Percentiles rank a stretch among this genome's conserved stretches.
Evolutionary conservation across 2,797 vertebrate genomes (phyloP).

Genomic region (Glossophaga mutica): DNA sequence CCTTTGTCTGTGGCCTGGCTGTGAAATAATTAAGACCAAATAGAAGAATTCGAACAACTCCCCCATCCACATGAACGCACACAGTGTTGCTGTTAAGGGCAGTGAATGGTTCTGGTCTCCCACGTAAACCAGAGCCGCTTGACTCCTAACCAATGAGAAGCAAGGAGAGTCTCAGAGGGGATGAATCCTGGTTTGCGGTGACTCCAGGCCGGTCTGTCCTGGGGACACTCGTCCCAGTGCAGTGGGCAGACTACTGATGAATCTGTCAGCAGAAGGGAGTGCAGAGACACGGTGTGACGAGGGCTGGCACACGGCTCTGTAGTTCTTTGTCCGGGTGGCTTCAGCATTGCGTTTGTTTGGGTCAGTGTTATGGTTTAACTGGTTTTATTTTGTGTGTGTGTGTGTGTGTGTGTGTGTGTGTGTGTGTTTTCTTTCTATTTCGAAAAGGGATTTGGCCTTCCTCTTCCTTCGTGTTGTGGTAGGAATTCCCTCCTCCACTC

Average conservation of each 20-base stretch:
- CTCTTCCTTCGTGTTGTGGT: accelerated
- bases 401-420: not conserved
- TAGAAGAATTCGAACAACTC: not conserved
- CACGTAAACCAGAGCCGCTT: not conserved
- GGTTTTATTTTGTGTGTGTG: not conserved
- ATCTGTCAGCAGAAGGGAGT: too few species aligned
- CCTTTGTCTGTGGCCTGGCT: not conserved
- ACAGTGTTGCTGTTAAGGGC: too few species aligned
- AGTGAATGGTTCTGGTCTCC: too few species aligned
- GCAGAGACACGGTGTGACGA: accelerated
- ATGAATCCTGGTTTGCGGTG: not conserved
- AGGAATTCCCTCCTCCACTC: not conserved
- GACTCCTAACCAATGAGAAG: not conserved
- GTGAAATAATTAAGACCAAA: not conserved
- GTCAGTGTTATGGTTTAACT: not conserved
- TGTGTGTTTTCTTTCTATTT: not conserved
- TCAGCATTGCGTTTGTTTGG: not conserved
- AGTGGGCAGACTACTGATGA: too few species aligned
- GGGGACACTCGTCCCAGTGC: not conserved
- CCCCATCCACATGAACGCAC: not conserved
- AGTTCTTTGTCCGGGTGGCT: not conserved
- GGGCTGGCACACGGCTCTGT: not conserved
- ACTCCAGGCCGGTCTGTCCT: accelerated
- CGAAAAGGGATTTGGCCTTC: not conserved
- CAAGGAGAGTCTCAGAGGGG: accelerated